phyloP scores from a whole-genome alignment of 2,113 vertebrate species.

The Trematomus loennbergii region DNA sequence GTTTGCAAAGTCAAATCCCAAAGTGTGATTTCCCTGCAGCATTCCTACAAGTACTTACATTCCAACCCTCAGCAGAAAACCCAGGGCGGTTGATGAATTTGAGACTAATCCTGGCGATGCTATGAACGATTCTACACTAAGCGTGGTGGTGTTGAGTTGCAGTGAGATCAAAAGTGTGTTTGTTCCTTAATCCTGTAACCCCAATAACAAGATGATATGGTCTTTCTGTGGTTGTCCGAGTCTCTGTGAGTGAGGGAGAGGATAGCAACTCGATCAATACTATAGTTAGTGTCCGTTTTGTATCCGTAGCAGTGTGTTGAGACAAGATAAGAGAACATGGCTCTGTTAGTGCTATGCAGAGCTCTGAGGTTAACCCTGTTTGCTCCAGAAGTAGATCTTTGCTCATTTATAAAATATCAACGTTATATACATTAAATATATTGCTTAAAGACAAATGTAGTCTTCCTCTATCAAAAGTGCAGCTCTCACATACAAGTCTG shows the following conservation, averaged over 20 bases:
- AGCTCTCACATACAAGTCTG: slow-evolving; percentile 8
- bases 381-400: neutral
- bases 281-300: slow-evolving; percentile 33
- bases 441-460: neutral
- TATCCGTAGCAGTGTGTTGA: slow-evolving; percentile 47
- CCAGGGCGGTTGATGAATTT: slow-evolving; percentile 13
- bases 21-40: neutral
- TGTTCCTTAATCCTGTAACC: slow-evolving; percentile 56
- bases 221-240: slow-evolving; percentile 30
- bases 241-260: neutral
- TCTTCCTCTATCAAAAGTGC: neutral
- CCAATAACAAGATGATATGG: slow-evolving; percentile 52
- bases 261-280: slow-evolving; percentile 60
- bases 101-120: slow-evolving; percentile 12
- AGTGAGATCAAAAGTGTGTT: slow-evolving; percentile 39
- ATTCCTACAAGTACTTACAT: neutral
- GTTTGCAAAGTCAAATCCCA: neutral
- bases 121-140: slow-evolving; percentile 8
- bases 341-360: neutral
- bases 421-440: neutral
- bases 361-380: slow-evolving; percentile 20
- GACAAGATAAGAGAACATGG: slow-evolving; percentile 52
- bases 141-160: slow-evolving; percentile 17
- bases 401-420: neutral
- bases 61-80: neutral